Evolutionary conservation across 2,113 vertebrate genomes (phyloP).

Genomic region (Guaruba guarouba): DNA sequence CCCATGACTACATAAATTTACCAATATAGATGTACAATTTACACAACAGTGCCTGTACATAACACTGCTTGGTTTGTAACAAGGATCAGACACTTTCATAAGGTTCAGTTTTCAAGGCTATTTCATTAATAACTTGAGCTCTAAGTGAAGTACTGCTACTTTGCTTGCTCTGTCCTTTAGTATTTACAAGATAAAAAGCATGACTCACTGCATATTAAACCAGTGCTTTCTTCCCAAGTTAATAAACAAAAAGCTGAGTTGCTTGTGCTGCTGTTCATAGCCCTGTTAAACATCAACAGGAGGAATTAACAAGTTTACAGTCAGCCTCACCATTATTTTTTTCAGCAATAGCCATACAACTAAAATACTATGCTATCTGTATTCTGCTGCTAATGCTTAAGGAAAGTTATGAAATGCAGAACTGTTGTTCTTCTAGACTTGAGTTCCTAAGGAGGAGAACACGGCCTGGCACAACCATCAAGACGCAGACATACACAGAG

Average conservation of each 20-base stretch:
- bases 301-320: background rate
- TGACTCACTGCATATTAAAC: background rate
- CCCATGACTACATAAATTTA: background rate
- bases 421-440: background rate
- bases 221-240: background rate
- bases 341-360: background rate
- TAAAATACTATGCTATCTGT: background rate
- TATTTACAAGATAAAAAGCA: background rate
- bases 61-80: background rate
- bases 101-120: background rate
- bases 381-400: background rate
- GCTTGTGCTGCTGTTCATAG: background rate
- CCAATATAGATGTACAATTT: background rate
- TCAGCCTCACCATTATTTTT: background rate
- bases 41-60: background rate
- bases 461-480: background rate
- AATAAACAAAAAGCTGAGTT: background rate
- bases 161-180: background rate
- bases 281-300: background rate
- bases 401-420: background rate
- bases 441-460: background rate
- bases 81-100: background rate
- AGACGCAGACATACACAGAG: rapidly evolving
- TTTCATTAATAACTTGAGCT: background rate
- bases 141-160: background rate